phyloP scores from a whole-genome alignment of 2,797 vertebrate genomes.

The Phyllotis vaccarum region DNA sequence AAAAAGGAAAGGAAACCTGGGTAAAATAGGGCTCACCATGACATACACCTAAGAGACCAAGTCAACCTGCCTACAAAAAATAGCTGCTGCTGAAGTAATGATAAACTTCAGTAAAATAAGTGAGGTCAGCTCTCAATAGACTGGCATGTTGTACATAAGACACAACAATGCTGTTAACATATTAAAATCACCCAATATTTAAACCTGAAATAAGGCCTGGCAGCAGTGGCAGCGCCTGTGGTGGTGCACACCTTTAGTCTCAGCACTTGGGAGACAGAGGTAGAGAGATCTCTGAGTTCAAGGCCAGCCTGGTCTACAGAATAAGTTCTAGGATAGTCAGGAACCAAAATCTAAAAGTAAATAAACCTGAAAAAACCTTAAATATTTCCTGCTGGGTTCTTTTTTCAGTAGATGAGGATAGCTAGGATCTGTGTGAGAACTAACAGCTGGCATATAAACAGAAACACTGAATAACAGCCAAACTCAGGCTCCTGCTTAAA shows the following conservation, averaged over 20 bases:
- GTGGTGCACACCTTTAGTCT: not conserved
- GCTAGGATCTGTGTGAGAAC: conserved; percentile 19
- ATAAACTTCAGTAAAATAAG: too few species aligned
- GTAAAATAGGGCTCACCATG: too few species aligned
- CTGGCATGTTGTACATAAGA: too few species aligned
- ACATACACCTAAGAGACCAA: too few species aligned
- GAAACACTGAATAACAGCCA: not conserved
- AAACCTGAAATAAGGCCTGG: not conserved
- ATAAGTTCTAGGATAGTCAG: not conserved
- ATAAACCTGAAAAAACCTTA: conserved; percentile 46
- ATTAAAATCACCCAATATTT: too few species aligned
- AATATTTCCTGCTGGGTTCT: conserved; percentile 55
- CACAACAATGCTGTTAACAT: too few species aligned
- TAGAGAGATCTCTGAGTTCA: not conserved
- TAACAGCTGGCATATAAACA: not conserved
- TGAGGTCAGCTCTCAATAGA: too few species aligned
- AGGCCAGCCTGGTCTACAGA: not conserved
- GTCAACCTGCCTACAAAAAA: too few species aligned
- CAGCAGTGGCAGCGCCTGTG: not conserved
- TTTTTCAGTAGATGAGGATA: conserved; percentile 57
- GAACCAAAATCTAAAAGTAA: not conserved
- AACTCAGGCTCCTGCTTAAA: not conserved
- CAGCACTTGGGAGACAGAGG: not conserved
- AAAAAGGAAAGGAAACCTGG: too few species aligned
- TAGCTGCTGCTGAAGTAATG: too few species aligned